These are phyloP conservation scores for Oreochromis niloticus DNA, from an alignment of 2,113 vertebrate species.

Conservation along the genomic window DNA sequence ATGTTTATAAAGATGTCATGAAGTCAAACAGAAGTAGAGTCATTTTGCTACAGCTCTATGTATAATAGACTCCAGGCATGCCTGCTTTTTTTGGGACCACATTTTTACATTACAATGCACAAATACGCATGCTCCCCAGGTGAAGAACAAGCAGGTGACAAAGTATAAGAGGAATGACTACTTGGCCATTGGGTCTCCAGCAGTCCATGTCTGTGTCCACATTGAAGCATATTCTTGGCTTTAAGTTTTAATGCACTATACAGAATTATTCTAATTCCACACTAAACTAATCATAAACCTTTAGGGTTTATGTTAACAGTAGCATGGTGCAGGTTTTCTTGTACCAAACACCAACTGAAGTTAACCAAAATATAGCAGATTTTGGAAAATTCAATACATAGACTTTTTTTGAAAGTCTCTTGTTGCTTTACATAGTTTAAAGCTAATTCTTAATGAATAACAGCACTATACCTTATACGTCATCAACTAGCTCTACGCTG, in stretches of 20 bases:
- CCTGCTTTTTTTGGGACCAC: neutral
- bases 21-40: neutral
- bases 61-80: neutral
- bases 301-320: neutral
- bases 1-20: neutral
- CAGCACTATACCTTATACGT: neutral
- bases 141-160: neutral
- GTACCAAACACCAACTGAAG: neutral
- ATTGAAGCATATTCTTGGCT: neutral
- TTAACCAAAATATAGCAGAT: neutral
- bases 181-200: neutral
- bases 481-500: neutral
- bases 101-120: neutral
- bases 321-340: neutral
- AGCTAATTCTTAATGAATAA: neutral
- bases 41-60: neutral
- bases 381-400: neutral
- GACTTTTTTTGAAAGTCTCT: neutral
- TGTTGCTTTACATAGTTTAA: neutral
- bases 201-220: neutral
- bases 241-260: neutral
- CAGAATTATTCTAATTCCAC: neutral
- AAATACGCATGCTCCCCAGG: neutral
- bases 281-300: neutral
- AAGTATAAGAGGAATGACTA: neutral